phyloP scores from a whole-genome alignment of 2,888 invertebrate genomes.

The Cephus pulcher region DNA sequence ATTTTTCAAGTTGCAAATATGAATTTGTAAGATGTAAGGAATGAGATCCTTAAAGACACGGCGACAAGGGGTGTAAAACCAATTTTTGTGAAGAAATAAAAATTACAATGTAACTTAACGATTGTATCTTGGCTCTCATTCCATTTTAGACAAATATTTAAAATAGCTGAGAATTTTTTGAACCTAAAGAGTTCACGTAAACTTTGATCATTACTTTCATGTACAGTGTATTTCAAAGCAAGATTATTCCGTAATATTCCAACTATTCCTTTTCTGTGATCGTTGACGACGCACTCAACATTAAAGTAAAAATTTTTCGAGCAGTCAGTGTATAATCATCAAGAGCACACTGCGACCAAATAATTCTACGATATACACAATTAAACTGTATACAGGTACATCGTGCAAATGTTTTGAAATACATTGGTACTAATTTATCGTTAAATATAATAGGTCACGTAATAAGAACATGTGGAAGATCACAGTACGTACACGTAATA shows the following conservation, averaged over 20 bases:
- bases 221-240: background rate
- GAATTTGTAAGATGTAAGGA: background rate
- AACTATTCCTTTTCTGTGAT: background rate
- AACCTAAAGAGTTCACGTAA: background rate
- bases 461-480: background rate
- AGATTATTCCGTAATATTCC: background rate
- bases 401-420: constrained; percentile 2
- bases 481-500: background rate
- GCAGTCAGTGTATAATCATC: background rate
- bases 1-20: background rate
- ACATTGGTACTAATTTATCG: constrained; percentile 1
- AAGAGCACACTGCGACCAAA: background rate
- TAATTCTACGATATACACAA: background rate
- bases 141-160: background rate
- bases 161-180: background rate
- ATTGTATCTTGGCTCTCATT: background rate
- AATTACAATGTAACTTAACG: background rate
- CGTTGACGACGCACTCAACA: background rate
- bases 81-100: background rate
- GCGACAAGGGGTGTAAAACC: background rate
- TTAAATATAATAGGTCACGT: background rate
- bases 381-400: background rate
- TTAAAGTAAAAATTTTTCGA: background rate
- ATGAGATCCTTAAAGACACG: background rate
- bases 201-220: background rate